phyloP scores from a whole-genome alignment of 2,113 vertebrate genomes.

The Ginglymostoma cirratum region DNA sequence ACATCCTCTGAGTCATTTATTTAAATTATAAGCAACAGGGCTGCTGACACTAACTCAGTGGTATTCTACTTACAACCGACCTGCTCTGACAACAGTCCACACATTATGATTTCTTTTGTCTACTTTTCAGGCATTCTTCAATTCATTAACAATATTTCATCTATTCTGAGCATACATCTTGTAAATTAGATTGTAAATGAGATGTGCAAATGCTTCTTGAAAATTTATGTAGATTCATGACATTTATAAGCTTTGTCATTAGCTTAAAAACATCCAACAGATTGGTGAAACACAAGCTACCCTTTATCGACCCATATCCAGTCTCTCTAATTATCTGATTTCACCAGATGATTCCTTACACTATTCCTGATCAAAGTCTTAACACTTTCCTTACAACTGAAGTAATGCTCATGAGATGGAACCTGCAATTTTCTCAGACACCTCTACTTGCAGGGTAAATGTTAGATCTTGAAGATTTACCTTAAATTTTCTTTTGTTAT shows the following conservation, averaged over 20 bases:
- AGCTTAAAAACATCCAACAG: neutral
- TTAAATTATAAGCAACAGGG: neutral
- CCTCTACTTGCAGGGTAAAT: neutral
- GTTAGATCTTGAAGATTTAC: neutral
- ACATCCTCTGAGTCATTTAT: neutral
- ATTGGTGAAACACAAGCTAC: neutral
- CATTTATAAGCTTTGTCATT: neutral
- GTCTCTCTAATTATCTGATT: neutral
- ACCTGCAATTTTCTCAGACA: neutral
- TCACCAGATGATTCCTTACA: neutral
- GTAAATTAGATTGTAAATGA: neutral
- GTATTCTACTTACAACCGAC: neutral
- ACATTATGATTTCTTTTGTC: neutral
- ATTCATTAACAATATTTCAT: neutral
- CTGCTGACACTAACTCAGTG: neutral
- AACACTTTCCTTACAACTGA: neutral
- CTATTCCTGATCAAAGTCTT: neutral
- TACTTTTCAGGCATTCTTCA: neutral
- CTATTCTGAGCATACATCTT: neutral
- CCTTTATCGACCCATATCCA: neutral
- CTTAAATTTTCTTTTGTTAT: neutral
- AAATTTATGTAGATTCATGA: neutral
- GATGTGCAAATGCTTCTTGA: neutral
- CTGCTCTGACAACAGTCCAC: neutral
- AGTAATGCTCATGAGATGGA: neutral